These are phyloP conservation scores for Polypterus bichir DNA, from an alignment of 2,113 vertebrate genomes.

Conservation along the genomic window DNA sequence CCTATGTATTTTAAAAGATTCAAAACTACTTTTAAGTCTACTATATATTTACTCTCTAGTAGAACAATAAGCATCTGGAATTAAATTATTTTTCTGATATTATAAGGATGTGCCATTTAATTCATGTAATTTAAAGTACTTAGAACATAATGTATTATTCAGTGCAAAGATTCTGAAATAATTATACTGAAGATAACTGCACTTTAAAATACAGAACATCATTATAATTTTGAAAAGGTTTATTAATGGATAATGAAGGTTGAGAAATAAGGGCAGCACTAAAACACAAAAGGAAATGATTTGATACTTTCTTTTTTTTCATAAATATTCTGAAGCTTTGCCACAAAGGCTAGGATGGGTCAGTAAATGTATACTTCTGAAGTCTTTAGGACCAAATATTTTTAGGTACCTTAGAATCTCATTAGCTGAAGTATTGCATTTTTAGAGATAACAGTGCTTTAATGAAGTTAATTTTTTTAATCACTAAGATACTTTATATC, in stretches of 20 bases:
- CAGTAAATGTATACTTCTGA: background rate
- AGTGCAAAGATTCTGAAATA: background rate
- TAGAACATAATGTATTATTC: background rate
- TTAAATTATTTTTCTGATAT: no score
- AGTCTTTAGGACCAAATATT: constrained; percentile 4
- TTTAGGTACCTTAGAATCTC: background rate
- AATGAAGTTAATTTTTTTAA: constrained; percentile 1
- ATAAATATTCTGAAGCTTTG: background rate
- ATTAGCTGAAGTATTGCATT: constrained; percentile 6
- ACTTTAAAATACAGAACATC: background rate
- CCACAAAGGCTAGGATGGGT: constrained; percentile 1
- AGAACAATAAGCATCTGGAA: no score
- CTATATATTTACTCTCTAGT: no score
- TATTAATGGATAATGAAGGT: constrained; percentile 3
- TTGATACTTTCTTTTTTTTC: no score
- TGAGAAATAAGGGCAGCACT: background rate
- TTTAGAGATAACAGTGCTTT: constrained; percentile 5
- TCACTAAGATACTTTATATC: no score
- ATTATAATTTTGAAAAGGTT: background rate
- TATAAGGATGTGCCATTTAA: no score
- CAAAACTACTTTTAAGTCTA: no score
- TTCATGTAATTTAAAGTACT: background rate
- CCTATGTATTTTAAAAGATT: no score
- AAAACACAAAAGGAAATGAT: background rate
- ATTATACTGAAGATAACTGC: constrained; percentile 2